These are phyloP conservation scores for Athetis lepigone DNA, from an alignment of 2,888 invertebrate genomes.

Conservation along the genomic window DNA sequence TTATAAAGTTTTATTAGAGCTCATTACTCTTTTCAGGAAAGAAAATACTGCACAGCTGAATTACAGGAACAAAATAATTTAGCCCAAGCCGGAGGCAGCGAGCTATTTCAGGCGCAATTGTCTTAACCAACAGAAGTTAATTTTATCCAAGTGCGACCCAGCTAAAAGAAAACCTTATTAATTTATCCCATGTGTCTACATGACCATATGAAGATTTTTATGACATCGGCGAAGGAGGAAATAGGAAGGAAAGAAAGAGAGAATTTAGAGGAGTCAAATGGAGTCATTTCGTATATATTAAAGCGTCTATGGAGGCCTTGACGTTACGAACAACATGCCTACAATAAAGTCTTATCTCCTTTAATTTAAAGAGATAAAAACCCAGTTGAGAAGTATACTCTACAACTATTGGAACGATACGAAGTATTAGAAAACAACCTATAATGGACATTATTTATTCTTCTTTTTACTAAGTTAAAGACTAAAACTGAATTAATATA, in stretches of 20 bases:
- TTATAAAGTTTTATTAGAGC: slow-evolving; percentile 12
- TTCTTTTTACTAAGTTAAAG: too few species aligned
- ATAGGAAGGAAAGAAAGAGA: slow-evolving; percentile 2
- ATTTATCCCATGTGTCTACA: slow-evolving; percentile 25
- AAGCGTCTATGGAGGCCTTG: not conserved
- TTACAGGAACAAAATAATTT: slow-evolving; percentile 43
- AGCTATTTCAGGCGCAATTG: slow-evolving; percentile 41
- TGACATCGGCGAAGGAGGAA: slow-evolving; percentile 8
- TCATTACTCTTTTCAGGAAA: slow-evolving; percentile 33
- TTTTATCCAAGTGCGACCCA: slow-evolving; percentile 12
- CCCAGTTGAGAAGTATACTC: not conserved
- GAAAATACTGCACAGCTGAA: slow-evolving; percentile 24
- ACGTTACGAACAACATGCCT: slow-evolving; percentile 6
- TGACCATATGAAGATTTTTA: slow-evolving; percentile 23
- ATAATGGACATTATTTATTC: too few species aligned
- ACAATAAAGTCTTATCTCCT: not conserved
- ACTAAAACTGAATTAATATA: too few species aligned
- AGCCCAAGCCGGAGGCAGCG: not conserved
- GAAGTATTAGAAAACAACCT: not conserved
- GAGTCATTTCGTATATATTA: slow-evolving; percentile 10
- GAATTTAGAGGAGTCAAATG: not conserved
- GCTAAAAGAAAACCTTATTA: slow-evolving; percentile 31
- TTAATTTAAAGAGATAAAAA: slow-evolving; percentile 1
- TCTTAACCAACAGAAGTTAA: slow-evolving; percentile 29
- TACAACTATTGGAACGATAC: not conserved